Percentiles rank a stretch among this genome's conserved stretches.
Evolutionary conservation across 2,888 invertebrate genomes (phyloP).

Genomic region (Seira musarum): DNA sequence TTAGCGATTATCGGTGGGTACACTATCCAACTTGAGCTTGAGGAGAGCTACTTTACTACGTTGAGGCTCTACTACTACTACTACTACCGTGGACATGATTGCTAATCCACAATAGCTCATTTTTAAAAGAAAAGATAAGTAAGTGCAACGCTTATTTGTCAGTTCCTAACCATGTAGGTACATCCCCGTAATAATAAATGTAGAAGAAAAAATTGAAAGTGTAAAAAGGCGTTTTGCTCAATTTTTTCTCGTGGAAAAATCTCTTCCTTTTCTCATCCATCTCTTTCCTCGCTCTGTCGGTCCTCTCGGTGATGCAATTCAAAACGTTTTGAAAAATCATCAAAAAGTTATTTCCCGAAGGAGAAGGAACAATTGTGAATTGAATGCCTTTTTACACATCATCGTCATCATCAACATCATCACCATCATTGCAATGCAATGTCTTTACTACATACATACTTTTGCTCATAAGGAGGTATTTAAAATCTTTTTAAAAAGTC

Average conservation of each 20-base stretch:
- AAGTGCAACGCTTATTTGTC: neutral
- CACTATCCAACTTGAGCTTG: too few species aligned
- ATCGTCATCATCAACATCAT: too few species aligned
- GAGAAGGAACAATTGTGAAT: constrained; percentile 1
- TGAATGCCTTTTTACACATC: constrained; percentile 15
- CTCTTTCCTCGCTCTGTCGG: too few species aligned
- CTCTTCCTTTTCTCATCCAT: neutral
- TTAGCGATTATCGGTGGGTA: neutral
- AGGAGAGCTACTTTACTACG: constrained; percentile 1
- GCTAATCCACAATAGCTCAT: too few species aligned
- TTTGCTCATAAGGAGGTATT: too few species aligned
- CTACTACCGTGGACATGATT: too few species aligned
- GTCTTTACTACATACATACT: too few species aligned
- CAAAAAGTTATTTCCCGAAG: constrained; percentile 5
- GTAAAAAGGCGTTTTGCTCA: constrained; percentile 10
- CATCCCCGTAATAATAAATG: neutral
- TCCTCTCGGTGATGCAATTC: too few species aligned
- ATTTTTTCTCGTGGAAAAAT: neutral
- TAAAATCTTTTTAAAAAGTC: neutral
- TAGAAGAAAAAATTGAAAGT: neutral
- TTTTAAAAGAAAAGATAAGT: too few species aligned
- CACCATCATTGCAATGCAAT: too few species aligned
- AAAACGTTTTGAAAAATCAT: constrained; percentile 12
- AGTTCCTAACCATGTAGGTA: constrained; percentile 5
- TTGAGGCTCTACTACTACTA: constrained; percentile 52